Percentiles rank a stretch among this genome's conserved stretches.
These are phyloP conservation scores for Myotis vivesi DNA, from an alignment of 2,797 vertebrate species.

Conservation along the genomic window DNA sequence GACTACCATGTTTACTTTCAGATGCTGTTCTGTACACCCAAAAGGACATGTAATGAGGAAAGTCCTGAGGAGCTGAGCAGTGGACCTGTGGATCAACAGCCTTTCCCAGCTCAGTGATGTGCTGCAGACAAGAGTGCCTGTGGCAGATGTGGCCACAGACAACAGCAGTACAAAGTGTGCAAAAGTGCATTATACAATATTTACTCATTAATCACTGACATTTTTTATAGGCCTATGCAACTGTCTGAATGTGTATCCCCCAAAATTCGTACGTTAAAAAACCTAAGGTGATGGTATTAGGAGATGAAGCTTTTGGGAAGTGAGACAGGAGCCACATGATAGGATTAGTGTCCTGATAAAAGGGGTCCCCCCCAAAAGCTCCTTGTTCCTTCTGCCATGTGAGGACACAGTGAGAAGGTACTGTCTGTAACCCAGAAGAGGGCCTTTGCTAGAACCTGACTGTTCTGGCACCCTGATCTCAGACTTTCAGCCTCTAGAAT, in stretches of 20 bases:
- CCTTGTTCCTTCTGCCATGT: background rate
- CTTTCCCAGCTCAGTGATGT: background rate
- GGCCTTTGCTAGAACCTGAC: background rate
- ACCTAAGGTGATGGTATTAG: background rate
- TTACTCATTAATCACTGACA: accelerated
- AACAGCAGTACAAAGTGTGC: accelerated
- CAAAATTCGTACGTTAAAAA: background rate
- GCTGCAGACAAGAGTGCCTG: accelerated
- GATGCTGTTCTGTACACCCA: accelerated
- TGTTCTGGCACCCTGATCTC: background rate
- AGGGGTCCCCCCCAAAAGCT: background rate
- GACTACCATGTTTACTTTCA: accelerated
- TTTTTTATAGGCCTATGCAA: background rate
- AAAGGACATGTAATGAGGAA: accelerated
- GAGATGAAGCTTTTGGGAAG: background rate
- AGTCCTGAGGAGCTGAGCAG: accelerated
- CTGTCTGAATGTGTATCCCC: background rate
- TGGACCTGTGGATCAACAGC: accelerated
- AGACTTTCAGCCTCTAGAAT: background rate
- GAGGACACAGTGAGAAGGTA: accelerated
- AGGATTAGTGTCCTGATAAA: background rate
- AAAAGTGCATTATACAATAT: accelerated
- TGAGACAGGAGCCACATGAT: background rate
- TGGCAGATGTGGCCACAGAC: background rate
- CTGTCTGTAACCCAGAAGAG: background rate